Conservation (phyloP, 1,140 invertebrate species). For the Watersipora subatra region DNA sequence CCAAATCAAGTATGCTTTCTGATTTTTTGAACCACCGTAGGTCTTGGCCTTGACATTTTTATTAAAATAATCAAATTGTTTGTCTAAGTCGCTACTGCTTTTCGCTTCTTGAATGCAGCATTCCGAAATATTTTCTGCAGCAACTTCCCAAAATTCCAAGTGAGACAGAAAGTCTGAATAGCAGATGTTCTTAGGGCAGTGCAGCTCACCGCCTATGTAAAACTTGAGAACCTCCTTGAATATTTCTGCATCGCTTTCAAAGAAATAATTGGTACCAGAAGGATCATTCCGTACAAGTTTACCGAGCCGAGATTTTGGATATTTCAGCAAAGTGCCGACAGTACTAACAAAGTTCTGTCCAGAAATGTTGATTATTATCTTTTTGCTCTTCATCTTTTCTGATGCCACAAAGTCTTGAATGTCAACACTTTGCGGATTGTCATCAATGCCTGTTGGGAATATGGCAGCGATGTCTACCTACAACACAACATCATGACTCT, state of each 20-base stretch:
- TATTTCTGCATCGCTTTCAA: neutral
- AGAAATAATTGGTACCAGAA: neutral
- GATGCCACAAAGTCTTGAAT: too few species aligned
- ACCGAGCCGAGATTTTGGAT: neutral
- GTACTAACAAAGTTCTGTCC: neutral
- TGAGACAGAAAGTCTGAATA: neutral
- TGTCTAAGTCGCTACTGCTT: neutral
- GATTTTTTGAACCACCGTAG: neutral
- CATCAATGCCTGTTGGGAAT: too few species aligned
- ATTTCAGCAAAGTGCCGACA: neutral
- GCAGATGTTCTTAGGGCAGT: neutral
- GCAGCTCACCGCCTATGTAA: neutral
- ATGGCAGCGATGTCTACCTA: too few species aligned
- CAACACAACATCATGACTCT: too few species aligned
- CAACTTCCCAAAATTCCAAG: neutral
- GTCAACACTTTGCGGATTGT: too few species aligned
- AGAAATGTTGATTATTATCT: neutral
- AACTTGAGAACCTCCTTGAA: neutral
- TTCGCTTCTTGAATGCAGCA: neutral
- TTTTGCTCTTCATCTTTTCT: too few species aligned
- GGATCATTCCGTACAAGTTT: neutral
- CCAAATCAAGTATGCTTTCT: neutral
- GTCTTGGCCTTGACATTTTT: neutral
- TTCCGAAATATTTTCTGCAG: neutral
- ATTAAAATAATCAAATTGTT: neutral